Evolutionary conservation across 2,113 vertebrate genomes (phyloP).

Genomic region (Catharus minimus): DNA sequence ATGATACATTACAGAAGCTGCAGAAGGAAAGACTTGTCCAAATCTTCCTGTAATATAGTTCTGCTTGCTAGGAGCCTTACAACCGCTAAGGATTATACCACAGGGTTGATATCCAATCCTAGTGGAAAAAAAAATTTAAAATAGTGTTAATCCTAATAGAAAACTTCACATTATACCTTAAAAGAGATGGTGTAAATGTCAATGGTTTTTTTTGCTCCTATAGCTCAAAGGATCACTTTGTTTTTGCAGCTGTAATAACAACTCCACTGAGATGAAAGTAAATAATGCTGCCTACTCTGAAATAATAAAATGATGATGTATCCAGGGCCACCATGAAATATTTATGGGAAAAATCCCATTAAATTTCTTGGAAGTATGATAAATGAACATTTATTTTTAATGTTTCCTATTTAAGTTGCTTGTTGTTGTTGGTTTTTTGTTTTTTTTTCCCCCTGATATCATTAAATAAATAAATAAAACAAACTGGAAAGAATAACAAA

Average conservation of each 20-base stretch:
- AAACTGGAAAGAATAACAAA: background rate
- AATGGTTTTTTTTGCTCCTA: background rate
- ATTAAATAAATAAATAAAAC: background rate
- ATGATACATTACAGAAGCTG: background rate
- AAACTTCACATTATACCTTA: background rate
- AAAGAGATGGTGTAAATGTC: background rate
- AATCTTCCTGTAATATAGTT: background rate
- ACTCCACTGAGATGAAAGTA: background rate
- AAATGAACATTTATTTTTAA: background rate
- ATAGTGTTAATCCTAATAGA: slow-evolving; percentile 19
- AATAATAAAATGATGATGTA: background rate
- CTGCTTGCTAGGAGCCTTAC: background rate
- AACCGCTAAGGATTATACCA: background rate
- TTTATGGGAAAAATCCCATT: background rate
- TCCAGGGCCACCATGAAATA: background rate
- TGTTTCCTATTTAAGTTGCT: background rate
- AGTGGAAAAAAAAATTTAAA: slow-evolving; percentile 10
- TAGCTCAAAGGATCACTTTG: background rate
- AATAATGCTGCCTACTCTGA: background rate
- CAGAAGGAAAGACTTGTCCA: background rate
- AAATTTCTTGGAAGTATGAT: background rate
- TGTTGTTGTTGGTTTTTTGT: no score
- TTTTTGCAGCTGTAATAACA: background rate
- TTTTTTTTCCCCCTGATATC: background rate
- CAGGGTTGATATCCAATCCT: slow-evolving; percentile 6